Evolutionary conservation across 1,140 invertebrate species (phyloP), one percentile per base, ranked within the genome.

Genomic region (Riptortus pedestris): DNA sequence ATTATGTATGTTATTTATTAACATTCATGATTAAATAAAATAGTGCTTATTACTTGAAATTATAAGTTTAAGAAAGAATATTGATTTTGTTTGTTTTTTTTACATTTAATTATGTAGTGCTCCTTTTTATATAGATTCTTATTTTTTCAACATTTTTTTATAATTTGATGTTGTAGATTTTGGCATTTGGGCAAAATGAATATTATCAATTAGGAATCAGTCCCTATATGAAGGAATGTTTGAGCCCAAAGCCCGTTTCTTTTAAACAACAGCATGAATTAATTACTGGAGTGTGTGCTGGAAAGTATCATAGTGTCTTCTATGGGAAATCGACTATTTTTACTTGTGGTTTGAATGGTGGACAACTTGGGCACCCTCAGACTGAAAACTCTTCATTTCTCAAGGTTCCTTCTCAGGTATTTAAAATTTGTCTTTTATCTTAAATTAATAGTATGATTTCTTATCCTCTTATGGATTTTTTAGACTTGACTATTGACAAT

Each of bases 341-440:
- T 69, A 80, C 81, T 0, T 88, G 84, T 81, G 88, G 88, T 14
- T 74, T 83, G 0, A 86, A 90, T 75, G 77, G 81, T 60, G 88
- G 88, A 38, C 87, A 90, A 72, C 71, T 90, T 38, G 87, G 87
- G 66, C 80, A 75, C 65, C 67, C 69, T n/a, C 64, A 66, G 48
- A 47, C 48, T 64, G 26, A 59, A 12, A 64, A 68, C 18, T 60
- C 43, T 43, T 48, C 65, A n/a, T 68, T 68, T 27, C 59, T 73
- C 45, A 67, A 66, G 24, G 48, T 66, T 52, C 79, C 79, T 2
- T 77, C 76, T 74, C 71, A 74, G 68, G 77, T 79, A 67, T 73
- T 47, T n/a, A 22, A 9, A 45, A 9, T 29, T 45, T 16, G 26
- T 16, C 12, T 7, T 45, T 20, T 9, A 62, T 47, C 16, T 22